Conservation (phyloP, 2,113 vertebrate genomes). For the Rhadina sibilatrix region DNA sequence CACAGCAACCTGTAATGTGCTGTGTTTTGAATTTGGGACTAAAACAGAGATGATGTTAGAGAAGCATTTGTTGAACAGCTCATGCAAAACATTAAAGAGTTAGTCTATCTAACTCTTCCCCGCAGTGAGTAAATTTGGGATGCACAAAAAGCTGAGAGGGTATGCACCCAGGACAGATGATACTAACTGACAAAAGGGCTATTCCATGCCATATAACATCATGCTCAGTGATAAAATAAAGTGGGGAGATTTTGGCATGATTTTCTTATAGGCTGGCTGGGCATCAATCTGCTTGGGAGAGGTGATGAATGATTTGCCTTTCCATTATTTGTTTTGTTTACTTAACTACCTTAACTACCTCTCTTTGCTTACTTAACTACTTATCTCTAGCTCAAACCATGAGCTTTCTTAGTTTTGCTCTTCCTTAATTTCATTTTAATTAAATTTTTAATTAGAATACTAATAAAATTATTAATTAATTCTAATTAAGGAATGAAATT, state of each 20-base stretch:
- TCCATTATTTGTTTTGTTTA: neutral
- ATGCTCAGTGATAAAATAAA: neutral
- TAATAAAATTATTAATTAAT: too few relatives aligned
- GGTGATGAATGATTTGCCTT: neutral
- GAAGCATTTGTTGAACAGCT: neutral
- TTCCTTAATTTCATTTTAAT: neutral
- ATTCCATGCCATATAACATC: neutral
- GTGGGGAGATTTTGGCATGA: rapidly evolving
- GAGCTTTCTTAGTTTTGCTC: neutral
- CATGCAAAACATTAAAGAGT: neutral
- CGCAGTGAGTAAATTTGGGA: neutral
- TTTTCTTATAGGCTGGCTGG: neutral
- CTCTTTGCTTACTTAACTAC: neutral
- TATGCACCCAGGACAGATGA: neutral
- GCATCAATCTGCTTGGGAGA: neutral
- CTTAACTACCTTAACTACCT: too few relatives aligned
- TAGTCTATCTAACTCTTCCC: neutral
- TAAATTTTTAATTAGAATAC: too few relatives aligned
- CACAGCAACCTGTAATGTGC: neutral
- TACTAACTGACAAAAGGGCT: neutral
- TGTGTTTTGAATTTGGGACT: neutral
- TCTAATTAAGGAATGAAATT: too few relatives aligned
- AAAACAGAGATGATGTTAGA: neutral
- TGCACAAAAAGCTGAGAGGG: neutral
- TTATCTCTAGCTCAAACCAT: neutral